These are phyloP conservation scores for Acrocephalus arundinaceus DNA, from an alignment of 2,113 vertebrate species.

Conservation along the genomic window DNA sequence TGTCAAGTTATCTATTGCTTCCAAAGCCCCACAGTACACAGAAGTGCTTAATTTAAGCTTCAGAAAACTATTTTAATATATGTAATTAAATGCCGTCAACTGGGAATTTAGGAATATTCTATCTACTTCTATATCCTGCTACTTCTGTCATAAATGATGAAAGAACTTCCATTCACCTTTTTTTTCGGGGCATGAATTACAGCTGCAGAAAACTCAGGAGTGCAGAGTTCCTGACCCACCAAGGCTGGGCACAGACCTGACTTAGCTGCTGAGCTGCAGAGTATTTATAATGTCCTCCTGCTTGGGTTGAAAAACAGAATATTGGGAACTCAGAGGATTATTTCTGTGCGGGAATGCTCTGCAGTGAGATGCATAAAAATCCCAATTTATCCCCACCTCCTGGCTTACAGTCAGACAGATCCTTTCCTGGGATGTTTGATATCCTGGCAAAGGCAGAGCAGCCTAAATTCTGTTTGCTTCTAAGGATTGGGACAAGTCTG, in stretches of 20 bases:
- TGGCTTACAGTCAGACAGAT: not conserved
- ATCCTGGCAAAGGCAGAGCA: not conserved
- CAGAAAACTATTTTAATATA: conserved; percentile 25
- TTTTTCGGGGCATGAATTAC: not conserved
- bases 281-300: not conserved
- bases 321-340: not conserved
- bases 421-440: not conserved
- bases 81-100: not conserved
- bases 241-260: not conserved
- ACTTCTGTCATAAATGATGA: not conserved
- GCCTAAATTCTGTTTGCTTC: not conserved
- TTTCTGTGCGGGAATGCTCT: not conserved
- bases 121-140: not conserved
- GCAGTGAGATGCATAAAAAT: not conserved
- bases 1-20: not conserved
- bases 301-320: not conserved
- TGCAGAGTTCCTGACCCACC: not conserved
- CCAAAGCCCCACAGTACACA: not conserved
- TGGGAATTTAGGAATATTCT: not conserved
- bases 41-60: not conserved
- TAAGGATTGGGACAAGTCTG: not conserved
- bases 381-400: not conserved
- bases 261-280: not conserved
- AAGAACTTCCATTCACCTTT: not conserved
- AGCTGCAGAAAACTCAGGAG: not conserved